phyloP scores from a whole-genome alignment of 1,140 invertebrate species.

The Dolichoris vasculosae region DNA sequence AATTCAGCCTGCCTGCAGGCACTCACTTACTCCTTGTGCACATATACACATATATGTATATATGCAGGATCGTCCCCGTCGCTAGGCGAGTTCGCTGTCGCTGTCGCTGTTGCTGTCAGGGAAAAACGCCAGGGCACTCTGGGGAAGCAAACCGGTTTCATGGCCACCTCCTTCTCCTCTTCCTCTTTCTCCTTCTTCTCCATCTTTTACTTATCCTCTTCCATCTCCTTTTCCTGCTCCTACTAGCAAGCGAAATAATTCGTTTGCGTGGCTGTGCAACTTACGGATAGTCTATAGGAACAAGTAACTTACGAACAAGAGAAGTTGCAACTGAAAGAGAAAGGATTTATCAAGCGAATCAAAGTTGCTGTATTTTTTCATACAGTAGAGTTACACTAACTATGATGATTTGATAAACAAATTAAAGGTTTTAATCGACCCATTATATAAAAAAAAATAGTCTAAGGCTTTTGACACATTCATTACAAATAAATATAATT shows the following conservation, averaged over 20 bases:
- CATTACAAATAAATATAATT: too few relatives aligned
- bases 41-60: background rate
- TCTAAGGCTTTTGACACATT: too few relatives aligned
- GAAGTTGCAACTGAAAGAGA: constrained; percentile 30
- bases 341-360: background rate
- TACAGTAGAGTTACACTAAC: too few relatives aligned
- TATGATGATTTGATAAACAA: too few relatives aligned
- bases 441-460: too few relatives aligned
- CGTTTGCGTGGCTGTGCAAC: constrained; percentile 32
- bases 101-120: background rate
- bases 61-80: constrained; percentile 24
- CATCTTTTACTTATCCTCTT: background rate
- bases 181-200: background rate
- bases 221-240: background rate
- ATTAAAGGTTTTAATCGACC: too few relatives aligned
- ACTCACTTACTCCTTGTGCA: constrained; percentile 4
- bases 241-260: constrained; percentile 37
- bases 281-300: background rate
- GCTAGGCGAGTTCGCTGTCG: constrained; percentile 32
- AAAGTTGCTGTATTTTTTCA: too few relatives aligned
- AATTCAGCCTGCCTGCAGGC: constrained; percentile 28
- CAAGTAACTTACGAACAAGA: constrained; percentile 3
- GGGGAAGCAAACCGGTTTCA: constrained; percentile 51
- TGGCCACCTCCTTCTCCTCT: constrained; percentile 7
- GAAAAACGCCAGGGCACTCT: constrained; percentile 51